These are phyloP conservation scores for Spongilla lacustris DNA, from an alignment of 37 sponge, comb jelly and placozoan genomes.

Conservation along the genomic window DNA sequence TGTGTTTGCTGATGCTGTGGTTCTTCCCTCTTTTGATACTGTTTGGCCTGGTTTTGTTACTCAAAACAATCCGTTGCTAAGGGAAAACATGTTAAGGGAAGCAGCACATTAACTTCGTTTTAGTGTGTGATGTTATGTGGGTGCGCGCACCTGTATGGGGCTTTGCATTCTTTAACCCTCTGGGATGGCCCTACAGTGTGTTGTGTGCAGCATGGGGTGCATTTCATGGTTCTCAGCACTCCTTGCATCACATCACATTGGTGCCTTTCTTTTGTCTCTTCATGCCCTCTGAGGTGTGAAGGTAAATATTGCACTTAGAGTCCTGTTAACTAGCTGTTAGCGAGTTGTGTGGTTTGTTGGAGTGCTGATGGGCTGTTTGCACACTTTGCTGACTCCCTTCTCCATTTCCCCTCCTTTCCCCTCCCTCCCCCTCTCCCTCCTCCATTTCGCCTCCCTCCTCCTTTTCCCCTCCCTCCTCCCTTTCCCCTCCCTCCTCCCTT, in stretches of 20 bases:
- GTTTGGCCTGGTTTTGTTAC: neutral
- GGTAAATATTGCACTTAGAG: too few relatives aligned
- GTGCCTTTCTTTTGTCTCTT: too few relatives aligned
- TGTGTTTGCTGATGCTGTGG: too few relatives aligned
- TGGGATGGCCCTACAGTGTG: too few relatives aligned
- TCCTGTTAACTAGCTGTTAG: too few relatives aligned
- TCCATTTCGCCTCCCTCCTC: neutral
- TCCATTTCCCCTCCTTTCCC: too few relatives aligned
- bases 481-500: neutral
- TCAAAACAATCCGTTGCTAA: neutral
- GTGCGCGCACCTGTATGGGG: neutral
- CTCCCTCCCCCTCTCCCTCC: slow-evolving; percentile 5
- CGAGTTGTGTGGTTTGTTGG: neutral
- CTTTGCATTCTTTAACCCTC: too few relatives aligned
- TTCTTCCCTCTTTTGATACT: neutral
- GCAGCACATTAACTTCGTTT: neutral
- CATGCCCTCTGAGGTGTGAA: too few relatives aligned
- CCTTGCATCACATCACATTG: too few relatives aligned
- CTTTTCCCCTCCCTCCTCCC: slow-evolving; percentile 1
- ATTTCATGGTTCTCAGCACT: too few relatives aligned
- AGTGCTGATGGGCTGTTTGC: neutral
- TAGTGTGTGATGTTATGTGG: too few relatives aligned
- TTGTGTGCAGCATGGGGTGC: too few relatives aligned
- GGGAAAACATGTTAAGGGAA: neutral
- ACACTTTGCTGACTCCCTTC: neutral